Conservation (phyloP, 2,113 vertebrate genomes). For the Butorides virescens region DNA sequence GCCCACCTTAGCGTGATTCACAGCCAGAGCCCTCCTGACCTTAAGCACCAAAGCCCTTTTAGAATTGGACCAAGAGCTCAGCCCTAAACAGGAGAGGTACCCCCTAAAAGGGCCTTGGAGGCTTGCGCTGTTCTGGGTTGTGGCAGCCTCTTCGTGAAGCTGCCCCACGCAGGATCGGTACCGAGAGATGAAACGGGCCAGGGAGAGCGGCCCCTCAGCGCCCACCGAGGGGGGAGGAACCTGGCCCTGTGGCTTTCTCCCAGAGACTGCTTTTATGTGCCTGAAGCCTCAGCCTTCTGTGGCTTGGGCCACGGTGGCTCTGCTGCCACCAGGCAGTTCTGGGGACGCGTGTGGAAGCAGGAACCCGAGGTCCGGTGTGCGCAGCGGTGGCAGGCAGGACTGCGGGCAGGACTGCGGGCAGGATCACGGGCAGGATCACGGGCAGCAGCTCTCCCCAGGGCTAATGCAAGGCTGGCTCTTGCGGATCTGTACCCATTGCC, state of each 20-base stretch:
- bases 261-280: background rate
- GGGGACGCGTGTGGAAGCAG: background rate
- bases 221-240: background rate
- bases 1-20: background rate
- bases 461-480: rapidly evolving
- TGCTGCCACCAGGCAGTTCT: background rate
- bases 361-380: too few species aligned
- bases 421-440: background rate
- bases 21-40: background rate
- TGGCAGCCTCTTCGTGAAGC: background rate
- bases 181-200: background rate
- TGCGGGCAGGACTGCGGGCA: background rate
- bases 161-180: background rate
- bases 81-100: background rate
- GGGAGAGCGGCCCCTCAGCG: background rate
- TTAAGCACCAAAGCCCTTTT: background rate
- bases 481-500: rapidly evolving
- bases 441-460: background rate
- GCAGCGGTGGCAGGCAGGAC: rapidly evolving
- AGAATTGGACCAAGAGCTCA: background rate
- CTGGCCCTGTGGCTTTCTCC: background rate
- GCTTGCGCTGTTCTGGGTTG: background rate
- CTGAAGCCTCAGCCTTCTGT: background rate
- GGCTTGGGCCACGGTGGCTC: background rate
- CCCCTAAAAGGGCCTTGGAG: background rate